Conservation (phyloP, 1,140 invertebrate species). For the Aphelenchoides fujianensis region DNA sequence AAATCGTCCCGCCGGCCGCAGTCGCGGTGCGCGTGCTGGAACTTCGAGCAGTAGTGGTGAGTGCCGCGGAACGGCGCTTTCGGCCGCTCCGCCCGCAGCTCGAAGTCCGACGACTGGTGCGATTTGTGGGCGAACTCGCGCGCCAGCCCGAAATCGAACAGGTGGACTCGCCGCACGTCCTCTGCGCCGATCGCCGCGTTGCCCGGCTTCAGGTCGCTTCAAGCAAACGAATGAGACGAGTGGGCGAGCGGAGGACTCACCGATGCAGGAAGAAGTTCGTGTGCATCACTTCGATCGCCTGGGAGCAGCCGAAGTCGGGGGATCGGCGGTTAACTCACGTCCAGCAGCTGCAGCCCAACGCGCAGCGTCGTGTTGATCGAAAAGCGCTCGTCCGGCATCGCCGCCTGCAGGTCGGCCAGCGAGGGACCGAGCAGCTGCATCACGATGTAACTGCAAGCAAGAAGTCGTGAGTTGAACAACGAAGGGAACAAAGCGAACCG, state of each 20-base stretch:
- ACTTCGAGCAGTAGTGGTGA: slow-evolving; percentile 6
- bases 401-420: slow-evolving; percentile 1
- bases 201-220: neutral
- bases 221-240: no score
- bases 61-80: slow-evolving; percentile 25
- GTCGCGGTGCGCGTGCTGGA: slow-evolving; percentile 1
- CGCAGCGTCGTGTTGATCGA: neutral
- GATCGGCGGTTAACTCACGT: no score
- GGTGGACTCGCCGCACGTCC: neutral
- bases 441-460: neutral
- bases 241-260: no score
- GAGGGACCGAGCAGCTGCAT: slow-evolving; percentile 13
- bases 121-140: neutral
- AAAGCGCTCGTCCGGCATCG: slow-evolving; percentile 12
- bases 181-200: slow-evolving; percentile 5
- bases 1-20: slow-evolving; percentile 13
- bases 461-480: no score
- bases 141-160: slow-evolving; percentile 15
- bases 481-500: no score
- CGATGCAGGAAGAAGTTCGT: slow-evolving; percentile 7
- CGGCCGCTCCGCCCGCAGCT: neutral
- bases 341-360: slow-evolving; percentile 11
- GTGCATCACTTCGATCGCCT: slow-evolving; percentile 19
- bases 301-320: neutral
- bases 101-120: neutral